Percentiles rank a stretch among this genome's conserved stretches.
These are phyloP conservation scores for Hippocampus kuda DNA, from an alignment of 2,797 vertebrate genomes.

Conservation along the genomic window DNA sequence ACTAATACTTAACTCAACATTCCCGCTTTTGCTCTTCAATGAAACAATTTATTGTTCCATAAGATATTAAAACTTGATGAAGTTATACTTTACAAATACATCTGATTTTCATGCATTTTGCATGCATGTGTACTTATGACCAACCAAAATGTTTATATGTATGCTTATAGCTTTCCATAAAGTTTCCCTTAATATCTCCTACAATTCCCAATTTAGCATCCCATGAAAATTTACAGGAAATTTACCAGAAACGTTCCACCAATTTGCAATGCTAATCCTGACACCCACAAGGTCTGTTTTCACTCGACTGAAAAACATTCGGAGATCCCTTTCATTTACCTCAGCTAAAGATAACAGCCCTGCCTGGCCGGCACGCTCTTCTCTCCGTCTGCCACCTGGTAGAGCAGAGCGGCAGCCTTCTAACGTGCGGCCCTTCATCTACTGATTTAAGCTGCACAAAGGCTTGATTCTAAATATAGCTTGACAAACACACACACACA, in stretches of 20 bases:
- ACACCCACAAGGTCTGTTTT: too few species aligned
- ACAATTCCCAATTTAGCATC: neutral
- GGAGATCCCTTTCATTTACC: neutral
- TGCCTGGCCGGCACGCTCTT: neutral
- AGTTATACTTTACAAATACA: too few species aligned
- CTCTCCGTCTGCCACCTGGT: constrained; percentile 23
- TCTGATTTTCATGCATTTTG: too few species aligned
- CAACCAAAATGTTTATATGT: too few species aligned
- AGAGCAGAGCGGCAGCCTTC: constrained; percentile 9
- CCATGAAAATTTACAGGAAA: neutral
- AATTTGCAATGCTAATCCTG: neutral
- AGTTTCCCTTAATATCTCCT: too few species aligned
- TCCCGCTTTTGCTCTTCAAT: too few species aligned
- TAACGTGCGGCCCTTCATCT: constrained; percentile 3
- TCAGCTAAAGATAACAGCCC: neutral
- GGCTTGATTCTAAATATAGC: neutral
- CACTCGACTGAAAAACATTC: too few species aligned
- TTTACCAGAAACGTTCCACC: neutral
- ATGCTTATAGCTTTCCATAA: too few species aligned
- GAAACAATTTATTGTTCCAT: too few species aligned
- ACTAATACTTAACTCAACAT: too few species aligned
- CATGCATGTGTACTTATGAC: too few species aligned
- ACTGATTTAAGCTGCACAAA: constrained; percentile 47
- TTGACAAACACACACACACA: neutral
- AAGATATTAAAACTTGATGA: too few species aligned